These are phyloP conservation scores for Chascanopsetta lugubris DNA, from an alignment of 2,113 vertebrate species.

Conservation along the genomic window DNA sequence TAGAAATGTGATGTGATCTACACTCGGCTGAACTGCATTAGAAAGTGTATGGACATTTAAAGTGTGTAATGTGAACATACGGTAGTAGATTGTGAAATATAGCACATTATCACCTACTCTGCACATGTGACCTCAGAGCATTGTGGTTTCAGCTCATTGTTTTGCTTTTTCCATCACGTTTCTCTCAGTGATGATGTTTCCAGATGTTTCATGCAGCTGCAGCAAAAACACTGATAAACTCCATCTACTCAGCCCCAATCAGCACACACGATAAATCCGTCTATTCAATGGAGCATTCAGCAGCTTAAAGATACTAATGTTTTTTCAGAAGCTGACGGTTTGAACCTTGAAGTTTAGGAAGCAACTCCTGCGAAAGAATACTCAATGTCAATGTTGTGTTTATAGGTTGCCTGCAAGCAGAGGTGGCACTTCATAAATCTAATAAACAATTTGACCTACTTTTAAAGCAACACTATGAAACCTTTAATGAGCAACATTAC, in stretches of 20 bases:
- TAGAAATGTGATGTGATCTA: conserved; percentile 27
- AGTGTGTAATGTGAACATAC: neutral
- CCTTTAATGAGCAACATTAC: too few species aligned
- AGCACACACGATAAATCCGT: neutral
- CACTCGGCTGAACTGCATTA: neutral
- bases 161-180: neutral
- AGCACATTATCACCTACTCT: neutral
- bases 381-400: neutral
- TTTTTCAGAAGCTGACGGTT: too few species aligned
- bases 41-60: too few species aligned
- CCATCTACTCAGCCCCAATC: neutral
- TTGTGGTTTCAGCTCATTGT: neutral
- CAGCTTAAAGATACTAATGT: too few species aligned
- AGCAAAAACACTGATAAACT: neutral
- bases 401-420: neutral
- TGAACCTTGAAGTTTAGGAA: too few species aligned
- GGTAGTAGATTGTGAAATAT: neutral
- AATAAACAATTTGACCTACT: neutral
- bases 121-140: neutral
- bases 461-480: too few species aligned
- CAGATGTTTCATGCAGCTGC: neutral
- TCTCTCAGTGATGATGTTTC: neutral
- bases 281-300: neutral
- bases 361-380: too few species aligned
- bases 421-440: neutral